Conservation (phyloP, 1,140 invertebrate genomes). For the Lordiphosa clarofinis region DNA sequence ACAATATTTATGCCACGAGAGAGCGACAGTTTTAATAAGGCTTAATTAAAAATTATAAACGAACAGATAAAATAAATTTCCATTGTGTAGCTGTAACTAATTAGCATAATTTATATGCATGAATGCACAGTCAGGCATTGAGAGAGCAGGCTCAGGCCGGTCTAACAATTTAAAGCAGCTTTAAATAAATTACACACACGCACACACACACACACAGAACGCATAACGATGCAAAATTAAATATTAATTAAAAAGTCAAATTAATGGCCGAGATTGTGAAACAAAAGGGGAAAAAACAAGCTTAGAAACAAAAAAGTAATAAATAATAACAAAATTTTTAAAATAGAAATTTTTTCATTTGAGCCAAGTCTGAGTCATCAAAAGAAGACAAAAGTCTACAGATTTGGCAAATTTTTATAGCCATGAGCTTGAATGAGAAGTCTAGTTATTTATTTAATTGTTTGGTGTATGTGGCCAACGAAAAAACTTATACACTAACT, state of each 20-base stretch:
- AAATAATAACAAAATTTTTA: neutral
- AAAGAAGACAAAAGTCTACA: constrained; percentile 2
- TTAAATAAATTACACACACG: constrained; percentile 55
- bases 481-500: no score
- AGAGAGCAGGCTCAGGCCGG: constrained; percentile 1
- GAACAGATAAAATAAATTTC: constrained; percentile 38
- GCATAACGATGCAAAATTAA: constrained; percentile 32
- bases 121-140: constrained; percentile 28
- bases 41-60: constrained; percentile 60
- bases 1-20: constrained; percentile 42
- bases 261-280: constrained; percentile 33
- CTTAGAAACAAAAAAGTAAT: constrained; percentile 23
- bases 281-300: constrained; percentile 5
- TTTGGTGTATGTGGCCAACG: no score
- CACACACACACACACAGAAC: neutral
- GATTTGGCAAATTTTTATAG: constrained; percentile 38
- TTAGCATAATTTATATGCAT: constrained; percentile 71
- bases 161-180: constrained; percentile 22
- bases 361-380: no score
- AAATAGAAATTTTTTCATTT: no score
- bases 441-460: no score
- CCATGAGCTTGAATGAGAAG: no score
- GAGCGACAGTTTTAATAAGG: constrained; percentile 65
- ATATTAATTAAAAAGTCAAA: constrained; percentile 67
- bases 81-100: constrained; percentile 55